Base-by-base conservation (phyloP, 2,888 invertebrate genomes). In the Neelides folsomi region DNA sequence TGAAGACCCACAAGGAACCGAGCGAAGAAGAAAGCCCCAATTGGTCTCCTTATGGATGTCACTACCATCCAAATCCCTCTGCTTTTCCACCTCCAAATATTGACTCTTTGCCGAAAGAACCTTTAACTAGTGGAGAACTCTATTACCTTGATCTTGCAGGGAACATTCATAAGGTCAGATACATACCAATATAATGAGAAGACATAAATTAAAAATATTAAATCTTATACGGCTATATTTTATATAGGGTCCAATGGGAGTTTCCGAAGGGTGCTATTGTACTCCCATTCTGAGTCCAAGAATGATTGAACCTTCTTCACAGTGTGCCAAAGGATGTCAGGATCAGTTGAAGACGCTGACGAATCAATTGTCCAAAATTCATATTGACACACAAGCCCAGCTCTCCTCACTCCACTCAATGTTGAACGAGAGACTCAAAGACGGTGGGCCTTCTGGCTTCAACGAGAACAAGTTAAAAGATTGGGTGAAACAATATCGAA, bases 141-240 rank as follows among this genome's bases (percentile, higher is more conserved):
- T 94, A 94, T 71, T 95, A 84, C 71, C 75, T 93, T 62, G 94
- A 94, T 70, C 76, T 95, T 61, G 92, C 90, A 12, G 94, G 94
- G 1, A 92, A 93, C 68, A 87, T 94, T 56, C 82, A 88, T 65
- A 93, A 94, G 72, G 76, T 76, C 64, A 53, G 57, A 37, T 19
- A n/a, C n/a, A n/a, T n/a, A n/a, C n/a, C n/a, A 4, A 4, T 35
- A 35, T 35, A 36, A 12, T 36, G 37, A 36, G 12, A 36, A 36
- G 12, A 10, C 9, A 9, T 12, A 36, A 36, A 12, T 10, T 36
- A 36, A 36, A 8, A 36, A 10, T 49, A 19, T 16, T 43, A 34
- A 19, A 8, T 34, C 15, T 7, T 15, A 39, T 38, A 10, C 42
- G 27, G 27, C 36, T 49, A 15, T 43, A 53, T 48, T 47, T 52